These are phyloP conservation scores for Plutomurus gul DNA, from an alignment of 1,140 invertebrate genomes.

Conservation along the genomic window DNA sequence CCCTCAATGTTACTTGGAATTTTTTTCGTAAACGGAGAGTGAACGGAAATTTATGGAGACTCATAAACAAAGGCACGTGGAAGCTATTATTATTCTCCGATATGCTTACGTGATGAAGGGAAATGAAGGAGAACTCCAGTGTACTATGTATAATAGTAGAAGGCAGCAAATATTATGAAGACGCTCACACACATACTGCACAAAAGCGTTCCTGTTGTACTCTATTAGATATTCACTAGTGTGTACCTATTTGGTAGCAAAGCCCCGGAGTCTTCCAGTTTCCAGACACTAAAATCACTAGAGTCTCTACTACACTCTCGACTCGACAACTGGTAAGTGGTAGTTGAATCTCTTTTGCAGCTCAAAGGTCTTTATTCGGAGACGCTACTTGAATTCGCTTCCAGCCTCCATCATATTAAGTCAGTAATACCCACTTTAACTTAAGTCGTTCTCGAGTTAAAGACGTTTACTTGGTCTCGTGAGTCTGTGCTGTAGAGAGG, in stretches of 20 bases:
- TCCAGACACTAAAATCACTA: background rate
- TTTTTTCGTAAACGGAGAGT: slow-evolving; percentile 6
- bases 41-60: slow-evolving; percentile 35
- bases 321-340: background rate
- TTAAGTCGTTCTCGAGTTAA: too few species aligned
- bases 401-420: background rate
- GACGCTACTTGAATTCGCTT: slow-evolving; percentile 11
- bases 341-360: too few species aligned
- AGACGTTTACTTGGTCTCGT: too few species aligned
- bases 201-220: background rate
- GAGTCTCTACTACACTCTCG: background rate
- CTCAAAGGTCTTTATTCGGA: background rate
- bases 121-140: background rate
- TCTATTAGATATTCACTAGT: background rate
- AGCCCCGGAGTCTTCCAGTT: background rate
- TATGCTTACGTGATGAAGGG: slow-evolving; percentile 9
- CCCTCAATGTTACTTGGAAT: background rate
- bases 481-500: too few species aligned
- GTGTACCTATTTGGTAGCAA: background rate
- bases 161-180: too few species aligned
- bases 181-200: background rate
- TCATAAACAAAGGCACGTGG: slow-evolving; percentile 41
- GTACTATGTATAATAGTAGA: background rate
- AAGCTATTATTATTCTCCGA: slow-evolving; percentile 35
- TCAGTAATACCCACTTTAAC: too few species aligned